Base-by-base conservation (phyloP, 2,797 vertebrate species). In the Gobio occitaniae region DNA sequence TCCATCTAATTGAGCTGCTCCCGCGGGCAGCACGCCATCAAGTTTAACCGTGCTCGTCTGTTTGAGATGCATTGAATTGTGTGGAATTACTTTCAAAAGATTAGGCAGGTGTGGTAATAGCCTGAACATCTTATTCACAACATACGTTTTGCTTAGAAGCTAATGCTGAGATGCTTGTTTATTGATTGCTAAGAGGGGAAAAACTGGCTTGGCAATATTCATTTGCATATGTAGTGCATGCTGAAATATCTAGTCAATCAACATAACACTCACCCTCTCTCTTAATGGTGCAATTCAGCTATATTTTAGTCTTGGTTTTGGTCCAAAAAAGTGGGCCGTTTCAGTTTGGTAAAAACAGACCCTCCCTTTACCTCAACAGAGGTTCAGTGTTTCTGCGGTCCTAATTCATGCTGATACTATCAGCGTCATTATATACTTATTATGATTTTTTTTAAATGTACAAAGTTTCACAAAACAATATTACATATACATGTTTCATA, bases 331-430 rank as follows among this genome's bases (percentile, higher is more conserved):
- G 59, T 74, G 7, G 32, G 44, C 66, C 63, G 65, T 76, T 84
- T 87, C 17, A 80, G n/a, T 77, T 63, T 32, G 44, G 63, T 52
- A 25, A 77, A 32, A 68, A 36, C 80, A 86, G 29, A 52, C 66
- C 16, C 66, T 78, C 78, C 47, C 78, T 83, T 80, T 52, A 63
- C 76, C 72, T 84, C 38, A 69, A 85, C 76, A 84, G 87, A 93
- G 90, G 91, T 93, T 93, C 93, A 94, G 86, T 90, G 93, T 94
- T 94, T 93, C 93, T 95, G 93, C 91, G 88, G 91, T 93, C 94
- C 92, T 95, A 92, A 82, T 93, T 89, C 84, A 92, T 93, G 92
- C 92, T 91, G 48, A 92, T 93, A 92, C 92, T 93, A 92, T 92
- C 90, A 93, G 90, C 92, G 92, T 92, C 89, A 91, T 91, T 91